Evolutionary conservation across 2,888 invertebrate genomes (phyloP).

Genomic region (Parnassius glacialis): DNA sequence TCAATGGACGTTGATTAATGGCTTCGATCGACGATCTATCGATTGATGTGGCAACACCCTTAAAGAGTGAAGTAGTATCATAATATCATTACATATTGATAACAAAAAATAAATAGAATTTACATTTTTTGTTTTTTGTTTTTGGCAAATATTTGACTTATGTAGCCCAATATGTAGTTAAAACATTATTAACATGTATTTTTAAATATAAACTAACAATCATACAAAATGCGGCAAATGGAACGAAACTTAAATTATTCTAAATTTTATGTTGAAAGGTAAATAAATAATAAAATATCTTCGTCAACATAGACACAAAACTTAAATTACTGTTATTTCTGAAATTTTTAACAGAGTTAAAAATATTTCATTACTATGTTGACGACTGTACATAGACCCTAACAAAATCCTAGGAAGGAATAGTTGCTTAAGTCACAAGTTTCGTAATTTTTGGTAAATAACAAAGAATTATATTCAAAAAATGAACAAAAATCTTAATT

Average conservation of each 20-base stretch:
- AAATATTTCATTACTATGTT: constrained; percentile 30
- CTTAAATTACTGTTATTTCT: constrained; percentile 7
- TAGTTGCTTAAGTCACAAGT: constrained; percentile 32
- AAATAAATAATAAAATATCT: constrained; percentile 46
- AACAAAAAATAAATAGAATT: too few species aligned
- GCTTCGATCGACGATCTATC: too few species aligned
- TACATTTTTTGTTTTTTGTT: constrained; percentile 28
- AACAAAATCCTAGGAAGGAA: constrained; percentile 74
- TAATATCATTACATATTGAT: too few species aligned
- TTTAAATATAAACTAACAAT: constrained; percentile 66
- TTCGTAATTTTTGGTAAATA: constrained; percentile 41
- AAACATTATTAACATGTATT: constrained; percentile 71
- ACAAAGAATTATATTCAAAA: constrained; percentile 24
- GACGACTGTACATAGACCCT: constrained; percentile 54
- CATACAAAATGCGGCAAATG: constrained; percentile 76
- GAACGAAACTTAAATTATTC: constrained; percentile 62
- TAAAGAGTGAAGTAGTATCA: too few species aligned
- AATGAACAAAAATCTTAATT: constrained; percentile 13
- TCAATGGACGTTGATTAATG: too few species aligned
- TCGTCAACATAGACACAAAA: constrained; percentile 32
- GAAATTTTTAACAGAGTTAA: constrained; percentile 12
- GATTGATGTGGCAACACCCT: too few species aligned
- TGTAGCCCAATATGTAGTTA: constrained; percentile 37
- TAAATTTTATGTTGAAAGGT: constrained; percentile 62
- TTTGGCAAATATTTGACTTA: constrained; percentile 33